phyloP scores from a whole-genome alignment of 1,140 invertebrate genomes.

The Doryteuthis pealeii region DNA sequence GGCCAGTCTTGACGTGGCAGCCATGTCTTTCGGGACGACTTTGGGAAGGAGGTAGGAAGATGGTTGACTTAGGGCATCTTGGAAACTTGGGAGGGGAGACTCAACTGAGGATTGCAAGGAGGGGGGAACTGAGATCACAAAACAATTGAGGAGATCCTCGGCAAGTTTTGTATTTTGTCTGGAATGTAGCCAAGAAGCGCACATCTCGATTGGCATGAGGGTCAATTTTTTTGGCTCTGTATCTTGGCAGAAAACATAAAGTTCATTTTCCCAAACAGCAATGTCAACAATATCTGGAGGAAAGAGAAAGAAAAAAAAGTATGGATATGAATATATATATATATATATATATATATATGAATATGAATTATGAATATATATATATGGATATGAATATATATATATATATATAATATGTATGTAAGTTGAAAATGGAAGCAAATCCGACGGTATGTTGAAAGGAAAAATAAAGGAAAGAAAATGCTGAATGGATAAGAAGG shows the following conservation, averaged over 20 bases:
- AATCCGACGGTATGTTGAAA: no score
- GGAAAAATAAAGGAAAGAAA: no score
- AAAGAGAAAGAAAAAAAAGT: not conserved
- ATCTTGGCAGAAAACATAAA: constrained; percentile 29
- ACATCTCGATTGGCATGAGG: constrained; percentile 19
- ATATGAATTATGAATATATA: no score
- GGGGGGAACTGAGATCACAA: not conserved
- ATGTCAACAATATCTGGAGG: constrained; percentile 30
- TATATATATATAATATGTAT: no score
- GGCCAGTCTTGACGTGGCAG: not conserved
- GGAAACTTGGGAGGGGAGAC: not conserved
- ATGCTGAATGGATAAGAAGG: no score
- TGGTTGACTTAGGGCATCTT: not conserved
- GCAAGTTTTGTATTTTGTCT: not conserved
- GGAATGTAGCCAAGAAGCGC: constrained; percentile 4
- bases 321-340: no score
- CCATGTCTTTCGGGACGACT: not conserved
- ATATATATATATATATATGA: no score
- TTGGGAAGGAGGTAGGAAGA: not conserved
- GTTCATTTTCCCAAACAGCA: constrained; percentile 24
- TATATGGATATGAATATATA: no score
- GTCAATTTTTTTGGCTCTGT: constrained; percentile 23
- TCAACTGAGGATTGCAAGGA: not conserved
- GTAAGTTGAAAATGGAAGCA: no score
- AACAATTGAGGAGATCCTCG: not conserved